Conservation (phyloP, 2,888 invertebrate species). For the Molorchus minor region DNA sequence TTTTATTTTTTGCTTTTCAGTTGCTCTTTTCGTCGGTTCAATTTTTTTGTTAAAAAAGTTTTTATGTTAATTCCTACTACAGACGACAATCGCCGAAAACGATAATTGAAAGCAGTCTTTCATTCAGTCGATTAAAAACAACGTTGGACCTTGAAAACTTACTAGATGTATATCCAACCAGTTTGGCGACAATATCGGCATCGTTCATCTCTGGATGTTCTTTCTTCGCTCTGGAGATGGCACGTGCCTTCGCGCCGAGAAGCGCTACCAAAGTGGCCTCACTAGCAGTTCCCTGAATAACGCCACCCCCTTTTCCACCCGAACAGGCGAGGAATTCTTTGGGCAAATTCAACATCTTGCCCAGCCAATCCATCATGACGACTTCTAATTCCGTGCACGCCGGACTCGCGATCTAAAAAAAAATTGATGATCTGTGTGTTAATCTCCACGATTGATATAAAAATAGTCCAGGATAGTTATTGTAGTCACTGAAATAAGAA, state of each 20-base stretch:
- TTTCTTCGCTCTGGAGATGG: slow-evolving; percentile 73
- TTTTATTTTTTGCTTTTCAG: too few relatives aligned
- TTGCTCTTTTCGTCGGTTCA: too few relatives aligned
- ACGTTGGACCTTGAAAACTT: slow-evolving; percentile 59
- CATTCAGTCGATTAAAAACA: too few relatives aligned
- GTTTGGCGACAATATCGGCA: slow-evolving; percentile 76
- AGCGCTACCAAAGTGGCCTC: slow-evolving; percentile 93
- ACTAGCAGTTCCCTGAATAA: slow-evolving; percentile 93
- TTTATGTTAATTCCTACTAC: too few relatives aligned
- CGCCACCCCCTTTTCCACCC: slow-evolving; percentile 84
- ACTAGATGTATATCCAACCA: slow-evolving; percentile 90
- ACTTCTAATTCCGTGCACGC: slow-evolving; percentile 97
- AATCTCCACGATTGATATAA: too few relatives aligned
- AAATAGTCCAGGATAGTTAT: too few relatives aligned
- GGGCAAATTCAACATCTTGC: slow-evolving; percentile 90
- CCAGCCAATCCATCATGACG: slow-evolving; percentile 95
- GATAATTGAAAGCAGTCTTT: too few relatives aligned
- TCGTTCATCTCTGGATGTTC: slow-evolving; percentile 81
- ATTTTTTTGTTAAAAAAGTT: too few relatives aligned
- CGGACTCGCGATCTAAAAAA: slow-evolving; percentile 85
- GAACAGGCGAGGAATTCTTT: slow-evolving; percentile 83
- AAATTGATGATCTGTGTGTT: neutral
- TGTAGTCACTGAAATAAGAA: too few relatives aligned
- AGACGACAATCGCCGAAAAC: too few relatives aligned
- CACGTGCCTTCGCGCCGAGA: slow-evolving; percentile 86